Percentiles rank a stretch among this genome's conserved stretches.
phyloP scores from a whole-genome alignment of 2,113 vertebrate genomes.

The Fulmarus glacialis region DNA sequence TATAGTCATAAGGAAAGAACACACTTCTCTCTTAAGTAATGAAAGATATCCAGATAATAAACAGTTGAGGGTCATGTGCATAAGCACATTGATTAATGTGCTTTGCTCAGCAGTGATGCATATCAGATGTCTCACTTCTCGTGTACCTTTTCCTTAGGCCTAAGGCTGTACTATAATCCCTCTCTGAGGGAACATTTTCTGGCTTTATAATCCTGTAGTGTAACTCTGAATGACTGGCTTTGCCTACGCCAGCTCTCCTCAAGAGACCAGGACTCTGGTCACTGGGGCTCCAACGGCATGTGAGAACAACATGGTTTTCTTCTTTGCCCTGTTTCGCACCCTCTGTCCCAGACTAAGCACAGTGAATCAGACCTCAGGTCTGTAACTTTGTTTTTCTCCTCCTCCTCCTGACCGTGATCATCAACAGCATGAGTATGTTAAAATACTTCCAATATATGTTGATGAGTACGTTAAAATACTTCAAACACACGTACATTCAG shows the following conservation, averaged over 20 bases:
- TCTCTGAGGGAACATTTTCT: background rate
- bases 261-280: background rate
- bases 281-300: accelerated
- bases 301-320: background rate
- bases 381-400: background rate
- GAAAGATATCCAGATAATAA: background rate
- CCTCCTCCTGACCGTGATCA: background rate
- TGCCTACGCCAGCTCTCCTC: background rate
- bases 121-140: background rate
- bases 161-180: background rate
- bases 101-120: background rate
- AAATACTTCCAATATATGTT: background rate
- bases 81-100: background rate
- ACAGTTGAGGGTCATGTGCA: background rate
- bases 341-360: background rate
- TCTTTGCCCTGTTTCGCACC: background rate
- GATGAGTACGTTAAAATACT: background rate
- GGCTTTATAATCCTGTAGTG: background rate
- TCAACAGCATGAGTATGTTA: background rate
- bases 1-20: background rate
- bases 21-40: background rate
- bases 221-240: background rate
- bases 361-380: background rate
- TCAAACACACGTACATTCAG: background rate
- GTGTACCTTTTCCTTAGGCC: background rate